Evolutionary conservation across 1,140 invertebrate species (phyloP).

Genomic region (Chymomyza costata): DNA sequence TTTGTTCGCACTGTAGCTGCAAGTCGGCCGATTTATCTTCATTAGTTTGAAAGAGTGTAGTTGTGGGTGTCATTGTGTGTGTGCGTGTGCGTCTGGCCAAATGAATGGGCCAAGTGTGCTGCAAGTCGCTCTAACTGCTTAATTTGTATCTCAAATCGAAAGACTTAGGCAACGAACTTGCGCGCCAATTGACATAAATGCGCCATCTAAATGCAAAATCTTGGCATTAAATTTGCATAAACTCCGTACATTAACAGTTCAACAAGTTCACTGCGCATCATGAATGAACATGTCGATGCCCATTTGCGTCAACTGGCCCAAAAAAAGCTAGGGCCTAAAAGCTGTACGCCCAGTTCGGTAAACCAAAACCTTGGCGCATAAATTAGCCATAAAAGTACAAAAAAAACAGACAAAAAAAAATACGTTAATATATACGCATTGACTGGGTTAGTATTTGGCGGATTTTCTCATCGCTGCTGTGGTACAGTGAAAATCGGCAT

Average conservation of each 20-base stretch:
- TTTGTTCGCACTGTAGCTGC: no score
- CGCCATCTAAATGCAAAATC: constrained; percentile 12
- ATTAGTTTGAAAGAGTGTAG: constrained; percentile 31
- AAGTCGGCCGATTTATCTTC: constrained; percentile 48
- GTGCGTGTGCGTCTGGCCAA: constrained; percentile 18
- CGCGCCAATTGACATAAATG: neutral
- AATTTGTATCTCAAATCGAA: constrained; percentile 35
- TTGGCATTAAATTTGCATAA: constrained; percentile 6
- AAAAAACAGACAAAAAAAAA: no score
- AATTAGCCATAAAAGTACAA: constrained; percentile 50
- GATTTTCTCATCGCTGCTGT: no score
- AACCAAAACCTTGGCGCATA: constrained; percentile 63
- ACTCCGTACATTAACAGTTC: no score
- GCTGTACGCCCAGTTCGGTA: constrained; percentile 35
- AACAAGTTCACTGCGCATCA: constrained; percentile 41
- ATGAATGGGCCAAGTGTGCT: constrained; percentile 59
- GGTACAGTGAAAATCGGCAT: constrained; percentile 26
- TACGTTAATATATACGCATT: no score
- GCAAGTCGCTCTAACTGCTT: constrained; percentile 55
- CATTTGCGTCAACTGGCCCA: constrained; percentile 34
- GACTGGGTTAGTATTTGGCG: no score
- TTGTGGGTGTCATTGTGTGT: neutral
- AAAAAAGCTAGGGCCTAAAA: constrained; percentile 44
- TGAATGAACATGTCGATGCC: constrained; percentile 65
- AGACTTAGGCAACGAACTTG: constrained; percentile 56